Evolutionary conservation across 2,113 vertebrate species (phyloP), one percentile per base, ranked within the genome.

Genomic region (Plectropomus leopardus): DNA sequence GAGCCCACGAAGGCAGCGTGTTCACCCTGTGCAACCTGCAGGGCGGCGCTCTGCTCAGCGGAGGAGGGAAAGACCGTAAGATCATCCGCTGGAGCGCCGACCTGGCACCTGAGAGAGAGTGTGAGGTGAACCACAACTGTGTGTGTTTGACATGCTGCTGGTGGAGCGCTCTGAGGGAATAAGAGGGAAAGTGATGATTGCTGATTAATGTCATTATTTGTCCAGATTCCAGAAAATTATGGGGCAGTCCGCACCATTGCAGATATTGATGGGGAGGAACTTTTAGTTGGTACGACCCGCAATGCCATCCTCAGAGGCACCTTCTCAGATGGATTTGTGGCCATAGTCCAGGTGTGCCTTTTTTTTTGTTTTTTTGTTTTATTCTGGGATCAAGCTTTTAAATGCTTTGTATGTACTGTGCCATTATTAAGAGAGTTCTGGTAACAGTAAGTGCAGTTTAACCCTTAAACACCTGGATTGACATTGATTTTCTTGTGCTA

Each of bases 1-100:
- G 94, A 0, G 97, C 97, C 0, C 97, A 99, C 0, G 97, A 98
- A 78, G 97, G 97, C 78, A 98, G 97, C 64, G 94, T 99, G 65
- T 98, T 98, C 55, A 95, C 97, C 0, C 92, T 99, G 30, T 97
- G 96, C 75, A 80, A 92, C 44, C 95, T 95, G 69, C 93, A 94
- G 13, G 96, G 96, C 0, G 97, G 97, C 7, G 94, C 88, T 0
- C 94, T 99, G 82, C 94, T 99, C 48, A 98, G 97, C 3, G 97
- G 97, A 0, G 97, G 97, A 0, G 97, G 97, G 0, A 97, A 97
- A 78, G 97, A 99, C 90, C 95, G 97, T 0, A 94, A 96, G 63
- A 85, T 98, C 78, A 94, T 97, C 13, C 94, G 94, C 90, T 99
- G 97, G 97, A 96, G 96, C 21, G 94, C 96, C 0, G 91, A 92